These are phyloP conservation scores for Trachymyrmex cornetzi DNA, from an alignment of 1,140 invertebrate species.

Conservation along the genomic window DNA sequence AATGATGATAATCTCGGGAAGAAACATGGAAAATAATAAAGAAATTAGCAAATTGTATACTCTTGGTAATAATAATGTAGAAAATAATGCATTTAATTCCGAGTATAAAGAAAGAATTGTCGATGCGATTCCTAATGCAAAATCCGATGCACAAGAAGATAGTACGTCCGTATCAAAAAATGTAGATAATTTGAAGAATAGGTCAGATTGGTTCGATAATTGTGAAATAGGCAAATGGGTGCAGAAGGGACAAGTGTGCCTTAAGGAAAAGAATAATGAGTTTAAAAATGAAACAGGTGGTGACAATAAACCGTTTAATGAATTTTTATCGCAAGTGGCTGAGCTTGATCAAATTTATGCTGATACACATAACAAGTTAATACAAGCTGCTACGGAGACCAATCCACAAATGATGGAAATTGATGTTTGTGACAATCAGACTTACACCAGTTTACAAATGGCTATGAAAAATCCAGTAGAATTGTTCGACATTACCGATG, in stretches of 20 bases:
- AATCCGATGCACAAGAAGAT: conserved; percentile 15
- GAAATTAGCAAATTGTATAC: conserved; percentile 63
- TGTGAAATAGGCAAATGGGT: conserved; percentile 83
- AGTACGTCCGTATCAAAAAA: not conserved
- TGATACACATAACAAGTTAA: conserved; percentile 88
- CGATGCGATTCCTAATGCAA: conserved; percentile 37
- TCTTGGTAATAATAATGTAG: conserved; percentile 11
- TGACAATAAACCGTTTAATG: conserved; percentile 89
- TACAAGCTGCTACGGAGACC: conserved; percentile 69
- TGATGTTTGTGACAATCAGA: conserved; percentile 91
- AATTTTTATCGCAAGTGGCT: conserved; percentile 90
- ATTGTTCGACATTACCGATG: conserved; percentile 86
- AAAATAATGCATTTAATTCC: conserved; percentile 29
- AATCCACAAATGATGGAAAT: conserved; percentile 83
- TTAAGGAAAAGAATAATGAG: conserved; percentile 75
- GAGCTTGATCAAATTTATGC: conserved; percentile 93
- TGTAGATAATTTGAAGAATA: conserved; percentile 60
- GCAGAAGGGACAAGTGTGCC: conserved; percentile 79
- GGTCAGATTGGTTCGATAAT: conserved; percentile 83
- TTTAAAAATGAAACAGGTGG: conserved; percentile 74
- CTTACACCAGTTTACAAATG: conserved; percentile 93
- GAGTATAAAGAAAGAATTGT: conserved; percentile 46
- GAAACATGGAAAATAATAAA: conserved; percentile 19
- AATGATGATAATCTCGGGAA: conserved; percentile 44
- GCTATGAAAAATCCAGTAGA: conserved; percentile 94